Conservation (phyloP, 2,113 vertebrate genomes). For the Trichechus manatus region DNA sequence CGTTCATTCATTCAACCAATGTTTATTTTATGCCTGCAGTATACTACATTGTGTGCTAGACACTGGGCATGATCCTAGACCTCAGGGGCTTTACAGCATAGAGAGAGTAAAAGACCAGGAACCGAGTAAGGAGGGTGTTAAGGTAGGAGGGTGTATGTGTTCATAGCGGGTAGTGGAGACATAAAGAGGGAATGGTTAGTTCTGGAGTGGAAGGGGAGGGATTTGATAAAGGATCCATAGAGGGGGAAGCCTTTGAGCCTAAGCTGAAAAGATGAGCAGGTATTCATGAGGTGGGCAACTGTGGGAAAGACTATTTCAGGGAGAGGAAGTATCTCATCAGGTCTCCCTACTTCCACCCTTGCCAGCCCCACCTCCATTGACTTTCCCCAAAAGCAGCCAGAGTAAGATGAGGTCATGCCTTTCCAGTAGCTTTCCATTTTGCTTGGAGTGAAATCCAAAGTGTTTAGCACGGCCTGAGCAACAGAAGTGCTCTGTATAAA, state of each 20-base stretch:
- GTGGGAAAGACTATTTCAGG: neutral
- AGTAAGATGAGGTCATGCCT: neutral
- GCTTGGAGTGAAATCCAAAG: neutral
- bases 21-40: neutral
- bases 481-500: neutral
- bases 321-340: neutral
- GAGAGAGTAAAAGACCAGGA: neutral
- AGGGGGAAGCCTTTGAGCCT: neutral
- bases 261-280: neutral
- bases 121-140: constrained; percentile 22
- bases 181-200: neutral
- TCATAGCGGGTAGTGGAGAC: neutral
- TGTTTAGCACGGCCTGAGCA: neutral
- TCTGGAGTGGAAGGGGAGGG: neutral
- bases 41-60: neutral
- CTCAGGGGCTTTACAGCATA: neutral
- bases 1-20: neutral
- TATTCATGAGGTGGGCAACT: constrained; percentile 1
- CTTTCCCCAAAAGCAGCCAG: neutral
- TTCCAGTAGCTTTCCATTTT: neutral
- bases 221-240: neutral
- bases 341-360: neutral
- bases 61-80: neutral
- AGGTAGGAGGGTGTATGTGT: neutral
- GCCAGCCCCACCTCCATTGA: neutral